Conservation (phyloP, 1,140 invertebrate species). For the Nixonia krombeini region DNA sequence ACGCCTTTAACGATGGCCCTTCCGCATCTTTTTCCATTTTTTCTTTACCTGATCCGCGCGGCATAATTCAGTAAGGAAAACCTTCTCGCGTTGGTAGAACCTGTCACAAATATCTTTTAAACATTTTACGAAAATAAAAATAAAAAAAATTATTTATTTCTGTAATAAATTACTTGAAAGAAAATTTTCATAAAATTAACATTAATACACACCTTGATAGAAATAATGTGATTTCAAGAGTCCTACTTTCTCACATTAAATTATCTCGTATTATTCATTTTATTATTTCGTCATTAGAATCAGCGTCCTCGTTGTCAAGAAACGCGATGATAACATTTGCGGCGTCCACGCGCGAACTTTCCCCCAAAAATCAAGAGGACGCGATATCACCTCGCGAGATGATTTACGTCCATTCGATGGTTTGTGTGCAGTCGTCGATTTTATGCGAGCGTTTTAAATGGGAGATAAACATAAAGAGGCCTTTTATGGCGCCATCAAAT, state of each 20-base stretch:
- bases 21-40: constrained; percentile 29
- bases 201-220: no score
- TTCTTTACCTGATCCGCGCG: constrained; percentile 27
- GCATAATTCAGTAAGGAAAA: constrained; percentile 23
- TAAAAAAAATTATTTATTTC: no score
- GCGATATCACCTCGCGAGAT: constrained; percentile 59
- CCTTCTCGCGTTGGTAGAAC: constrained; percentile 5
- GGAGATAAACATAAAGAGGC: constrained; percentile 73
- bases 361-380: constrained; percentile 45
- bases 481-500: constrained; percentile 74
- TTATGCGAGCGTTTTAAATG: constrained; percentile 72
- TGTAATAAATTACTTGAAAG: no score
- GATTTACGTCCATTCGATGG: constrained; percentile 70
- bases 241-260: no score
- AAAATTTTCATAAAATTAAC: no score
- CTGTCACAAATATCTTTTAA: no score
- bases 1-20: constrained; percentile 20
- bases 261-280: no score
- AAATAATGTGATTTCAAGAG: no score
- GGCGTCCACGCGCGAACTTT: constrained; percentile 43
- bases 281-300: no score
- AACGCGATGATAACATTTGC: constrained; percentile 31
- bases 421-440: constrained; percentile 68
- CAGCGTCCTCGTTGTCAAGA: no score
- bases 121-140: no score